Evolutionary conservation across 2,113 vertebrate genomes (phyloP).

Genomic region (Thymallus thymallus): DNA sequence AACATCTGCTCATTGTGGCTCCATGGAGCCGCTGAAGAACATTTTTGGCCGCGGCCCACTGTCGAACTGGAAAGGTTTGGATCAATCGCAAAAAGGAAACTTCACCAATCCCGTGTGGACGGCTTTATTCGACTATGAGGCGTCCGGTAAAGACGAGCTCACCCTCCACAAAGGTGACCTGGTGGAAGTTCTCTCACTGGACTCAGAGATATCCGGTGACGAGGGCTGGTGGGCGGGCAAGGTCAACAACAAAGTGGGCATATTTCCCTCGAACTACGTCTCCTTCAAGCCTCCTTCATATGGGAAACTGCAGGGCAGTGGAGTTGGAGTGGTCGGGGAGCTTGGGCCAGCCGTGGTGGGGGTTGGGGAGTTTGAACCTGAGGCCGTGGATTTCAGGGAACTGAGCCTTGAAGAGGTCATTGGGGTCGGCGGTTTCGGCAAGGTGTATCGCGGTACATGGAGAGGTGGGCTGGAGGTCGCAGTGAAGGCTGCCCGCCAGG

Average conservation of each 20-base stretch:
- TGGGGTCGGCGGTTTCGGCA: constrained; percentile 87
- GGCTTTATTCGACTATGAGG: constrained; percentile 87
- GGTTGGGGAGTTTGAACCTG: constrained; percentile 66
- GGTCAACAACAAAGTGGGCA: constrained; percentile 87
- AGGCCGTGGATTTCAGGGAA: constrained; percentile 81
- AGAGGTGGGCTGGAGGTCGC: constrained; percentile 76
- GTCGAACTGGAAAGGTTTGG: constrained; percentile 79
- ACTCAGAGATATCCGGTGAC: constrained; percentile 86
- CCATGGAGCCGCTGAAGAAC: constrained; percentile 87
- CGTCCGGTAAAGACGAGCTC: constrained; percentile 82
- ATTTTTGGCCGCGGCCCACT: constrained; percentile 80
- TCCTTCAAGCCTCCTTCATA: constrained; percentile 78
- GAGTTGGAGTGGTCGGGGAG: constrained; percentile 40
- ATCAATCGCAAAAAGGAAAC: constrained; percentile 70
- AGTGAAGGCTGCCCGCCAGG: constrained; percentile 85
- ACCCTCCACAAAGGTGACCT: constrained; percentile 84
- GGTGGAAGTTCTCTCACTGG: constrained; percentile 85
- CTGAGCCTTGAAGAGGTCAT: constrained; percentile 86
- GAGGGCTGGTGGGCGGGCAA: constrained; percentile 93
- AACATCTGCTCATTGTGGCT: constrained; percentile 46
- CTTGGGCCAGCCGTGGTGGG: constrained; percentile 57
- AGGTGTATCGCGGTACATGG: constrained; percentile 88
- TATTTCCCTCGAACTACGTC: constrained; percentile 88
- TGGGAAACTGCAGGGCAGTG: constrained; percentile 55
- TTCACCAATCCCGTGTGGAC: constrained; percentile 87